These are phyloP conservation scores for Danio choprae DNA, from an alignment of 2,797 vertebrate genomes.

Conservation along the genomic window DNA sequence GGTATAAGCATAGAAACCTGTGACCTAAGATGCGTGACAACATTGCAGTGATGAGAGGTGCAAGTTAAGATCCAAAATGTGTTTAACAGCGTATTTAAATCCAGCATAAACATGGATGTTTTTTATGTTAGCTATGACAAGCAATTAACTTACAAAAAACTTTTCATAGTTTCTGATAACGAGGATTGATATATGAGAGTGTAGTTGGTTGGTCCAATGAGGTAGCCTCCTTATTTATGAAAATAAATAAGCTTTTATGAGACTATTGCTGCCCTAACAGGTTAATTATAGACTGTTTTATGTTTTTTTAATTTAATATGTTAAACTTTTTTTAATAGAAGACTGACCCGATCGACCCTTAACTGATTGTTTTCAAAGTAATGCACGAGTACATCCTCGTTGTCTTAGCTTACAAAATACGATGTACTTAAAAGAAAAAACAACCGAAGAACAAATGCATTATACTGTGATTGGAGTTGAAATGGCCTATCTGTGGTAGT, in stretches of 20 bases:
- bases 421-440: background rate
- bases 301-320: background rate
- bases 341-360: background rate
- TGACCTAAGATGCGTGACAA: conserved; percentile 24
- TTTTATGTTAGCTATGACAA: background rate
- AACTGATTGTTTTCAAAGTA: background rate
- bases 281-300: background rate
- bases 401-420: background rate
- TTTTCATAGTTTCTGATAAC: background rate
- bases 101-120: background rate
- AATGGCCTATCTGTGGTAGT: conserved; percentile 42
- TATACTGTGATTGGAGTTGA: conserved; percentile 8
- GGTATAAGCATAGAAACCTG: conserved; percentile 40
- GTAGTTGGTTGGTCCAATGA: too few species aligned
- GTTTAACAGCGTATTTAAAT: background rate
- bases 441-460: background rate
- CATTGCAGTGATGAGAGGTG: conserved; percentile 26
- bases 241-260: background rate
- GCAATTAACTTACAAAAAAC: background rate
- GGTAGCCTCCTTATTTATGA: too few species aligned
- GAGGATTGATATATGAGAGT: too few species aligned
- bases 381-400: background rate
- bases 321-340: background rate
- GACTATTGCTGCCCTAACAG: background rate
- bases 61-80: conserved; percentile 3